A percentile compares a stretch with the other conserved stretches of the same genome.
These are phyloP conservation scores for Drosophila subobscura DNA, from an alignment of 1,140 invertebrate genomes.

Conservation along the genomic window DNA sequence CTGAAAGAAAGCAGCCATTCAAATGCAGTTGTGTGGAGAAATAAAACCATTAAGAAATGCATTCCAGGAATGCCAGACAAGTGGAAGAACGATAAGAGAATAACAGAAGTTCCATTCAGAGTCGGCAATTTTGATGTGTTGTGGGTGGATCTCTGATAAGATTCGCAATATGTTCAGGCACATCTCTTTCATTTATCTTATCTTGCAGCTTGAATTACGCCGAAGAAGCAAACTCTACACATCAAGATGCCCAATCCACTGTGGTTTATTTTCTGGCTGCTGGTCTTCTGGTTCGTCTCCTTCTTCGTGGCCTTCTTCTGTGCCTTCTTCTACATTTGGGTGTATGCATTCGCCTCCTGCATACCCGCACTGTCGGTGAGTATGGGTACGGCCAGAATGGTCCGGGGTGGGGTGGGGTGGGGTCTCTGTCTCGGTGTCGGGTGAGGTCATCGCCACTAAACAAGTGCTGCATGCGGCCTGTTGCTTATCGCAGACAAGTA, in stretches of 20 bases:
- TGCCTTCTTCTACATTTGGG: slow-evolving; percentile 89
- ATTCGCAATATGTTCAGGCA: background rate
- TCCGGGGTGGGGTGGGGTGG: background rate
- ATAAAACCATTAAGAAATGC: slow-evolving; percentile 19
- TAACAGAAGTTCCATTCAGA: background rate
- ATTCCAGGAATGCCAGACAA: slow-evolving; percentile 6
- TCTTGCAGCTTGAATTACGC: slow-evolving; percentile 38
- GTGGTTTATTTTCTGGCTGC: slow-evolving; percentile 90
- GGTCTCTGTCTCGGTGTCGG: background rate
- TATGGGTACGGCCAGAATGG: slow-evolving; percentile 26
- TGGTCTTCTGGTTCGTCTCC: slow-evolving; percentile 90
- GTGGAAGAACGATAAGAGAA: slow-evolving; percentile 21
- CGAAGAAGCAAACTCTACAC: slow-evolving; percentile 32
- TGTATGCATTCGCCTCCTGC: slow-evolving; percentile 89
- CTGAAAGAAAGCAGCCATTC: slow-evolving; percentile 24
- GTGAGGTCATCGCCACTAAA: background rate
- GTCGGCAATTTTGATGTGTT: slow-evolving; percentile 14
- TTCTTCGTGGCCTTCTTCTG: slow-evolving; percentile 90
- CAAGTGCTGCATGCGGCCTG: too few relatives aligned
- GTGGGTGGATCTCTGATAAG: slow-evolving; percentile 18
- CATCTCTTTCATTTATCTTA: slow-evolving; percentile 56
- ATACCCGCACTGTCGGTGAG: slow-evolving; percentile 86
- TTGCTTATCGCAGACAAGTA: too few relatives aligned
- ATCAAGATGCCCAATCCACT: slow-evolving; percentile 84
- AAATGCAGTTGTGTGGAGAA: slow-evolving; percentile 22